Conservation (phyloP, 2,113 vertebrate species). For the Gasterosteus aculeatus region DNA sequence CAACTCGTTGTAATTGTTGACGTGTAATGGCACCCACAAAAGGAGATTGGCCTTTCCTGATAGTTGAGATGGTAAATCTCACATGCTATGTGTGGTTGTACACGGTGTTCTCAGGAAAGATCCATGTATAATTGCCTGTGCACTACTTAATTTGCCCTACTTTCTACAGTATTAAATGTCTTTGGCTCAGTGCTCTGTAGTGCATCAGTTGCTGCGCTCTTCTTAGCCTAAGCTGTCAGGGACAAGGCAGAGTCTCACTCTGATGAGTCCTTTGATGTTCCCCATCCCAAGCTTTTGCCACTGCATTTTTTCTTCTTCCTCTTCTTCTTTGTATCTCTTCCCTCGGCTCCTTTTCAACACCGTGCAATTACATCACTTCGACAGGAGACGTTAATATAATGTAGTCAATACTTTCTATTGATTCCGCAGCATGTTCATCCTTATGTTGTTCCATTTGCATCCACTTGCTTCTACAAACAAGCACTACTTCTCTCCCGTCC, state of each 20-base stretch:
- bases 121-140: constrained; percentile 59
- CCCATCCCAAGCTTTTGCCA: constrained; percentile 19
- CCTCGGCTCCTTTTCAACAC: constrained; percentile 1
- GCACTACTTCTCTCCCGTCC: neutral
- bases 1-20: constrained; percentile 37
- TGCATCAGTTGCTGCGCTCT: constrained; percentile 60
- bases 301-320: constrained; percentile 8
- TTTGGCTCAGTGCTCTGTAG: constrained; percentile 52
- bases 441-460: constrained; percentile 37
- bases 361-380: constrained; percentile 23
- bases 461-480: constrained; percentile 25
- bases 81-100: constrained; percentile 31
- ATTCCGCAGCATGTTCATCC: constrained; percentile 30
- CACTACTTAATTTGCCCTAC: constrained; percentile 59
- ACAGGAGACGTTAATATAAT: constrained; percentile 40
- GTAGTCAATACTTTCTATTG: constrained; percentile 42
- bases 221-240: constrained; percentile 73
- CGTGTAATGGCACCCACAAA: constrained; percentile 18
- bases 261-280: constrained; percentile 69
- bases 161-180: constrained; percentile 50
- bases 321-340: constrained; percentile 30
- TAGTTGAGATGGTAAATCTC: constrained; percentile 28
- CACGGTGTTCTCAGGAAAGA: constrained; percentile 46
- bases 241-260: constrained; percentile 66
- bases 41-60: constrained; percentile 15